Base-by-base conservation (phyloP, 1,140 invertebrate genomes). In the Neomicropteryx cornuta region DNA sequence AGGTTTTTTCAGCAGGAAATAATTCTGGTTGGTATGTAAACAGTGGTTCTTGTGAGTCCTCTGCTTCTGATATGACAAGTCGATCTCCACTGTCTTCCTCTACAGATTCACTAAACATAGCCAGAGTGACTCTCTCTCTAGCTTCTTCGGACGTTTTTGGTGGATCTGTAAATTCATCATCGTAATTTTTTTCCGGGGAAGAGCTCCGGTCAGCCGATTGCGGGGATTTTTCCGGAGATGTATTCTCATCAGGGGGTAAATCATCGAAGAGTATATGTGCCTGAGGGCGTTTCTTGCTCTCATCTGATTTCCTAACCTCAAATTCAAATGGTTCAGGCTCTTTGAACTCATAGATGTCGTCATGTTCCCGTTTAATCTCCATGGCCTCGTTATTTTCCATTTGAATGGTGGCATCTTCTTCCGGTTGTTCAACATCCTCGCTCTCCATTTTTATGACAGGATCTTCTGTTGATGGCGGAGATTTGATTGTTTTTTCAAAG, bases 261-360 rank as follows among this genome's bases (percentile, higher is more conserved):
- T 73, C 70, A 34, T 74, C 71, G 41, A 73, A 73, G 40, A 75
- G 62, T 23, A 72, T 58, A 46, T n/a, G n/a, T n/a, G n/a, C n/a
- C n/a, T 71, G 66, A 5, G 64, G 62, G 22, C 72, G 57, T 49
- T 75, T 75, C 50, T 73, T 73, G 45, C 74, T 75, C 38, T 75
- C 73, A 46, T 75, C 73, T 16, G 56, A 46, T 32, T 70, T 66
- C 27, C 79, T 71, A 6, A 80, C 72, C 58, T 86, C 81, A 46
- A 87, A 78, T 56, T 87, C 83, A 50, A 87, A 87, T 0, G 84
- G 83, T 59, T 89, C 85, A 1, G 83, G 83, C 62, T 90, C 86
- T 59, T 88, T 88, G 50, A 90, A 90, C 57, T 90, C 86, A 48
- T 90, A 90, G 52, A 87, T 76, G 57, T 87, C 85, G 47, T 81